Percentiles rank a stretch among this genome's conserved stretches.
phyloP scores from a whole-genome alignment of 2,113 vertebrate genomes.

The Myotis davidii region DNA sequence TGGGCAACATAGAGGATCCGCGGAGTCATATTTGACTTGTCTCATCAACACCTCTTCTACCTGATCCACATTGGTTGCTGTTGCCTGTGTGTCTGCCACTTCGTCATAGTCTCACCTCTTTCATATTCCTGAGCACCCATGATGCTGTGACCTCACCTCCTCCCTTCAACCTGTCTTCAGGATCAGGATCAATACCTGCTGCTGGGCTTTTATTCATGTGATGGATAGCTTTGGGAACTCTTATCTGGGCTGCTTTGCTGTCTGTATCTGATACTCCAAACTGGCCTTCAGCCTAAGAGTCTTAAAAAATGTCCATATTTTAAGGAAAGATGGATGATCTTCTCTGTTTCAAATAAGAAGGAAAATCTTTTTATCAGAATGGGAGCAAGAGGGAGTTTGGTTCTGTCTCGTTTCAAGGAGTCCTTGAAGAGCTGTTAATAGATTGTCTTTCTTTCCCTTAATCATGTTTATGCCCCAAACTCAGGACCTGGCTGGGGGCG shows the following conservation, averaged over 20 bases:
- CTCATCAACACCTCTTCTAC: not conserved
- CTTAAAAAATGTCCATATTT: slow-evolving; percentile 60
- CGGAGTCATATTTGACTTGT: not conserved
- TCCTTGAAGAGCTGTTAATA: slow-evolving; percentile 47
- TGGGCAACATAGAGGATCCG: not conserved
- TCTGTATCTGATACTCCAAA: slow-evolving; percentile 77
- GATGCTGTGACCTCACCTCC: slow-evolving; percentile 75
- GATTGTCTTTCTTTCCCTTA: slow-evolving; percentile 34
- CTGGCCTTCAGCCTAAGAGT: slow-evolving; percentile 73
- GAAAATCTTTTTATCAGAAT: slow-evolving; percentile 62
- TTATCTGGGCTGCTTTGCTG: slow-evolving; percentile 79
- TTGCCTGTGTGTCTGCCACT: slow-evolving; percentile 45
- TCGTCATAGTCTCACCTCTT: slow-evolving; percentile 67
- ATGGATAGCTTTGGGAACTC: slow-evolving; percentile 79
- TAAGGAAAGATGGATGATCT: slow-evolving; percentile 74
- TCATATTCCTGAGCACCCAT: slow-evolving; percentile 41
- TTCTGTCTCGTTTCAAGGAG: slow-evolving; percentile 47
- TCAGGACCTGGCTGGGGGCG: not conserved
- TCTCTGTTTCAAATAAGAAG: slow-evolving; percentile 62
- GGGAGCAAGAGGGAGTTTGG: slow-evolving; percentile 41
- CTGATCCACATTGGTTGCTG: not conserved
- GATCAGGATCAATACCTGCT: slow-evolving; percentile 83
- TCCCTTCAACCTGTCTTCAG: slow-evolving; percentile 77
- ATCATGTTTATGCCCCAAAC: slow-evolving; percentile 28
- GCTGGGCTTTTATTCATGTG: slow-evolving; percentile 82